Evolutionary conservation across 2,797 vertebrate genomes (phyloP), one percentile per base, ranked within the genome.

Genomic region (Telmatherina bonti): DNA sequence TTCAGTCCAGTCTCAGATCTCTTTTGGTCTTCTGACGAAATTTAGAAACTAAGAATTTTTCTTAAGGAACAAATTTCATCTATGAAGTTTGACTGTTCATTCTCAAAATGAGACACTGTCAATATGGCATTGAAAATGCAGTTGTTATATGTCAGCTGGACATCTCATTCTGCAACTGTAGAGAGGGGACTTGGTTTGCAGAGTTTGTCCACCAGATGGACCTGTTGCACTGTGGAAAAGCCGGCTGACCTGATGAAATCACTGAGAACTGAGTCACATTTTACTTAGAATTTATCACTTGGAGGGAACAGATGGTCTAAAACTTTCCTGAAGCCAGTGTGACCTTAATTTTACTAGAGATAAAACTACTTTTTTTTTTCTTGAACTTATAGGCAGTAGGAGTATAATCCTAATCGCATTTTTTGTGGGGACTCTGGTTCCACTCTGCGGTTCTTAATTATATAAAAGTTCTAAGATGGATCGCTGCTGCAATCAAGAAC

Each of bases 201-300:
- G 16, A 53, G 18, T 75, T 56, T 75, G 71, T 70, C 90, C 92
- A 92, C 82, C 60, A 92, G 91, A 78, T 84, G 86, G 91, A 76
- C 36, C 81, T 79, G 60, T 85, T 85, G 78, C 64, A 71, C 74
- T 43, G 36, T 56, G 36, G n/a, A 49, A 82, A 66, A 22, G 20
- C 30, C 64, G 51, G 35, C 7, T 33, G 29, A 16, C 29, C 11
- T 13, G 7, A 13, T 9, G 7, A 31, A 56, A n/a, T 5, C 47
- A 27, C 30, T 62, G 53, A 36, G 27, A 16, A 24, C 22, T 31
- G 45, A 55, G 18, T 56, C 62, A 52, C 61, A 73, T 35, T 24
- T 16, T 58, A 26, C 9, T 10, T 31, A 30, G 22, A 33, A 58
- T 35, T 15, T 41, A 38, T 72, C 51, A 45, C 54, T 74, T 7